Conservation (phyloP, 2,797 vertebrate genomes). For the Microhierax caerulescens region DNA sequence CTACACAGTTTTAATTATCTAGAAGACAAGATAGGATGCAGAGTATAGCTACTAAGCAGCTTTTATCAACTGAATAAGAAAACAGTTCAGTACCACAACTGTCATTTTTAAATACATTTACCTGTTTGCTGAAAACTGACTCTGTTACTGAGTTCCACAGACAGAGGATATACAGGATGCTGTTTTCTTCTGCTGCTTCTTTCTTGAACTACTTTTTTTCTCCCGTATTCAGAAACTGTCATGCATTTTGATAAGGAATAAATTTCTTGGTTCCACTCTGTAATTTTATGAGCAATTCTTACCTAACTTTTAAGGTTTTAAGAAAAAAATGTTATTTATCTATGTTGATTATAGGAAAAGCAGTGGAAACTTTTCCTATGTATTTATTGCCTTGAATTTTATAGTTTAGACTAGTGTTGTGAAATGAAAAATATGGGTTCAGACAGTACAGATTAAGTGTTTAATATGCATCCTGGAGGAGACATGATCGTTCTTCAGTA, state of each 20-base stretch:
- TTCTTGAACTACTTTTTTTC: background rate
- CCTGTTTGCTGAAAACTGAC: background rate
- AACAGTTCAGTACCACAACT: background rate
- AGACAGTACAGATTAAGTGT: background rate
- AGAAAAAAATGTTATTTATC: background rate
- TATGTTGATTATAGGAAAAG: background rate
- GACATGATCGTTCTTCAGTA: background rate
- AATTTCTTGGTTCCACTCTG: background rate
- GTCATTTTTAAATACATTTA: background rate
- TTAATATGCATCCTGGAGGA: background rate
- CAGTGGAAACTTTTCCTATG: background rate
- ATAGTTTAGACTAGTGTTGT: background rate
- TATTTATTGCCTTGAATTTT: background rate
- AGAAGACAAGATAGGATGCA: background rate
- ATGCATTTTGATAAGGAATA: background rate
- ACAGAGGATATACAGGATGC: background rate
- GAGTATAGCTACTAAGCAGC: background rate
- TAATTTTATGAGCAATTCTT: background rate
- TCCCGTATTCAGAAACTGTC: background rate
- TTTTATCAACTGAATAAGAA: background rate
- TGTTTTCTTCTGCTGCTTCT: background rate
- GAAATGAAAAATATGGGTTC: background rate
- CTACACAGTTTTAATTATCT: background rate
- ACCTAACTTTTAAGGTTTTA: background rate
- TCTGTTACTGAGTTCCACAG: background rate